A percentile compares a stretch with the other conserved stretches of the same genome.
Conservation (phyloP, 2,797 vertebrate species). For the Loris lydekkerianus region DNA sequence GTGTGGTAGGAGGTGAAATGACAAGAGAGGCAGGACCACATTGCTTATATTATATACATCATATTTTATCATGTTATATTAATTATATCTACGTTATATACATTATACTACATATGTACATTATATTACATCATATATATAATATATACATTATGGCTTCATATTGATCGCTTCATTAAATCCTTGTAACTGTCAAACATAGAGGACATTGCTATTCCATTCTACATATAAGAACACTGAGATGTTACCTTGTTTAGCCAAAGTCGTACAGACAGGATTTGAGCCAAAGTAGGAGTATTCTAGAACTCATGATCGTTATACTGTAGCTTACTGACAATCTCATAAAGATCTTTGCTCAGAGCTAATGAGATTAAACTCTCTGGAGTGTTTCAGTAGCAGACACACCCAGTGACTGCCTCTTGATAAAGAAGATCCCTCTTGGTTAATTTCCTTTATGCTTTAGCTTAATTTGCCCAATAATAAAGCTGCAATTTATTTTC, state of each 20-base stretch:
- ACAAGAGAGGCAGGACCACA: not conserved
- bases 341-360: not conserved
- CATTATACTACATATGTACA: too few species aligned
- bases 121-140: not conserved
- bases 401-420: not conserved
- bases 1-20: not conserved
- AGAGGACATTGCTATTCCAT: not conserved
- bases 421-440: not conserved
- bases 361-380: not conserved
- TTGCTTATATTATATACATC: too few species aligned
- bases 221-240: constrained; percentile 55
- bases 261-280: constrained; percentile 29
- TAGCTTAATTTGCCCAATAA: not conserved
- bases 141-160: not conserved
- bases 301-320: not conserved
- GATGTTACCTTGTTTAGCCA: not conserved
- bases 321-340: not conserved
- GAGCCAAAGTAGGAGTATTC: not conserved
- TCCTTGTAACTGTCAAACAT: not conserved
- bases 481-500: not conserved
- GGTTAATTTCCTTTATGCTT: constrained; percentile 25
- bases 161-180: not conserved
- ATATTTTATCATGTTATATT: too few species aligned
- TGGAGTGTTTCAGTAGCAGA: not conserved
- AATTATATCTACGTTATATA: too few species aligned